These are phyloP conservation scores for Nasonia oneida DNA, from an alignment of 2,888 invertebrate species.

Conservation along the genomic window DNA sequence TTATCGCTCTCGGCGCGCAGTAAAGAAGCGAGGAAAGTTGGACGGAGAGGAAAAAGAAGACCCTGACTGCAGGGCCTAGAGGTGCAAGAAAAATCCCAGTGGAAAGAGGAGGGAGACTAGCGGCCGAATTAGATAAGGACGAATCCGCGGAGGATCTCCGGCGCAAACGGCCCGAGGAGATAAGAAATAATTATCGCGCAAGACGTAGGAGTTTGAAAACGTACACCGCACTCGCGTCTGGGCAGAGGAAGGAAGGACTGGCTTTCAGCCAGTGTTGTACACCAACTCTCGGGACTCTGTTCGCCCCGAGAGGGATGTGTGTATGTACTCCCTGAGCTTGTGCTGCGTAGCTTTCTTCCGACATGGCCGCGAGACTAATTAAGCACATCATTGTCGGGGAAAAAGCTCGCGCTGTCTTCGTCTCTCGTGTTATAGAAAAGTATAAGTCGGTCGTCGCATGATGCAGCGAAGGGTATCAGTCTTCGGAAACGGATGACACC, in stretches of 20 bases:
- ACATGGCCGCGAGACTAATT: conserved; percentile 24
- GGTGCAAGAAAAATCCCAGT: neutral
- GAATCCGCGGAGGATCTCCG: neutral
- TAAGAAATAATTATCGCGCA: conserved; percentile 56
- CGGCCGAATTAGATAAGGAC: conserved; percentile 18
- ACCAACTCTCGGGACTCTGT: neutral
- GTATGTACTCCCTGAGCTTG: too few relatives aligned
- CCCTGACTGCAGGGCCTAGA: neutral
- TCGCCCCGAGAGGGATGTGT: too few relatives aligned
- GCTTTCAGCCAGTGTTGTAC: conserved; percentile 26
- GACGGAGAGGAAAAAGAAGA: neutral
- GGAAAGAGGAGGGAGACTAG: neutral
- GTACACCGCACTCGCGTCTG: too few relatives aligned
- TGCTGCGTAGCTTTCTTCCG: neutral
- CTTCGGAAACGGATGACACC: neutral
- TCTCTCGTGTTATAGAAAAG: neutral
- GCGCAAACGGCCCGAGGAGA: conserved; percentile 35
- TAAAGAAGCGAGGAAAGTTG: neutral
- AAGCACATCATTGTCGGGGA: conserved; percentile 4
- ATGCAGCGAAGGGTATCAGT: neutral
- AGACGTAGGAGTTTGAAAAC: conserved; percentile 62
- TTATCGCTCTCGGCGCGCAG: conserved; percentile 10
- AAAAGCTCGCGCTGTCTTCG: neutral
- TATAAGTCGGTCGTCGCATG: neutral
- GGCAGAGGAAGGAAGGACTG: conserved; percentile 2